Base-by-base conservation (phyloP, 2,797 vertebrate species). In the Melanitta fusca region DNA sequence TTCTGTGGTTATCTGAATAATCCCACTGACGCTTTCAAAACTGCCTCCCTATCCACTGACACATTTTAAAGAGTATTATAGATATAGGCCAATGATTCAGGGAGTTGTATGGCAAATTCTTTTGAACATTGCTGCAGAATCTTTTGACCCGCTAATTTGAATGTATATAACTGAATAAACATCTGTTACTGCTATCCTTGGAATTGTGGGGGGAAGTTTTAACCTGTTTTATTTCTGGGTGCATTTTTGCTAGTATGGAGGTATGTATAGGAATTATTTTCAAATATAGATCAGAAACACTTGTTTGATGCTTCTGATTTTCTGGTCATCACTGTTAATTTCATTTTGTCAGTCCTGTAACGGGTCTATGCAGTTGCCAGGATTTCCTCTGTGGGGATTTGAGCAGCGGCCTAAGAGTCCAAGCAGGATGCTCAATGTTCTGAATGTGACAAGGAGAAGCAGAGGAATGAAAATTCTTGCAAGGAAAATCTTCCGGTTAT, bases 1-100 rank as follows among this genome's bases (percentile, higher is more conserved):
- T 62, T n/a, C 15, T 7, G 3, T 0, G 0, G 45, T 41, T 34
- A 21, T n/a, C 0, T 1, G 65, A 47, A 15, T 30, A 54, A 43
- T 68, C 32, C 61, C 38, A 5, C 36, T 28, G 54, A 20, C 65
- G 65, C 56, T 58, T 54, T 51, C 66, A 49, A 21, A 88, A 65
- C 73, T 25, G 45, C 27, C 7, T 47, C n/a, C 54, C 53, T 15
- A 1, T 30, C 65, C 69, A 28, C 49, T 41, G 75, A 43, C 60
- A 66, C 87, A 49, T 61, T 45, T 14, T 45, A 25, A 27, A 68
- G 41, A 34, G 24, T 6, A 3, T 28, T 71, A 22, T 2, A 38
- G 47, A 62, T 39, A 28, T 5, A n/a, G 57, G 51, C 11, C 49
- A 34, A 25, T 6, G 0, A 15, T 51, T 53, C n/a, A 6, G 24